Evolutionary conservation across 2,797 vertebrate genomes (phyloP).

Genomic region (Pangasius krempfi): DNA sequence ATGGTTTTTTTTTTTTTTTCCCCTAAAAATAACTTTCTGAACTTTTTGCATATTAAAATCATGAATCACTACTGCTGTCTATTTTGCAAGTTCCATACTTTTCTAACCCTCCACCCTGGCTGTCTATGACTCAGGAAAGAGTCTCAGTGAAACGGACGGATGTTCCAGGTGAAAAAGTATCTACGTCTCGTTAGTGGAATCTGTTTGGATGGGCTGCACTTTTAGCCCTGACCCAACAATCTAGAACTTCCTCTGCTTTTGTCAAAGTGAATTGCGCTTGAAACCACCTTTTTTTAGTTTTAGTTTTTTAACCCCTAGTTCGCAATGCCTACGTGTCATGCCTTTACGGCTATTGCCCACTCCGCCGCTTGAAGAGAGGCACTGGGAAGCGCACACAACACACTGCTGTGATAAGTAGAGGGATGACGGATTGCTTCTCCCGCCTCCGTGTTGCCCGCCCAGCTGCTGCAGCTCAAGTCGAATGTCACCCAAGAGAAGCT

Average conservation of each 20-base stretch:
- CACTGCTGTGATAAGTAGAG: conserved; percentile 71
- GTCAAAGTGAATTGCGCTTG: conserved; percentile 48
- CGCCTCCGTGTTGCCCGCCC: conserved; percentile 47
- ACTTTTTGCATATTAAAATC: background rate
- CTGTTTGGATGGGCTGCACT: conserved; percentile 8
- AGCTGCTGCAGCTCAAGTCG: conserved; percentile 71
- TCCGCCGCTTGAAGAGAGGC: conserved; percentile 67
- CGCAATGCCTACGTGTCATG: conserved; percentile 38
- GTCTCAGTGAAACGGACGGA: conserved; percentile 1
- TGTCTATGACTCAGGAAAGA: conserved; percentile 25
- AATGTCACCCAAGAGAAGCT: conserved; percentile 78
- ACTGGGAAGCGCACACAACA: conserved; percentile 67
- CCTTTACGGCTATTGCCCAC: conserved; percentile 72
- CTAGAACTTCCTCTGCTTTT: conserved; percentile 39
- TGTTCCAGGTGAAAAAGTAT: background rate
- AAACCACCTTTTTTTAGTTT: conserved; percentile 26
- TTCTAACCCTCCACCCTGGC: background rate
- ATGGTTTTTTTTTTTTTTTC: background rate
- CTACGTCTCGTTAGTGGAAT: conserved; percentile 22
- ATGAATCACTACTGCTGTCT: background rate
- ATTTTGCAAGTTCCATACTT: background rate
- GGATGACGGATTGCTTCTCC: conserved; percentile 65
- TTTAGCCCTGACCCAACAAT: conserved; percentile 3
- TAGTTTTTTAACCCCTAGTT: conserved; percentile 19
- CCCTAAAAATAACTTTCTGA: background rate